Conservation (phyloP, 2,888 invertebrate genomes). For the Tinea semifulvella region DNA sequence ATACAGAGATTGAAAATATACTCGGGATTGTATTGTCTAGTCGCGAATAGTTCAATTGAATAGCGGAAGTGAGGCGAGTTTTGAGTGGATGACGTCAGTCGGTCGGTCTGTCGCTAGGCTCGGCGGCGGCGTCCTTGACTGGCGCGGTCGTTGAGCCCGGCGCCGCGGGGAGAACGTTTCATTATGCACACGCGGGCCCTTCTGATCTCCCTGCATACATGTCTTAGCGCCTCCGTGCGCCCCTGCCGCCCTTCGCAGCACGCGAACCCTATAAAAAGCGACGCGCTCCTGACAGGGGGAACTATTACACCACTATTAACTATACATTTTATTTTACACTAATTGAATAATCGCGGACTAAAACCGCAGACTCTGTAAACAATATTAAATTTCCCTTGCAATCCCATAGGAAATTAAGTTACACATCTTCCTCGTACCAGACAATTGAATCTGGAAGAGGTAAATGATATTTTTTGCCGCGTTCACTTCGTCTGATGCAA, state of each 20-base stretch:
- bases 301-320: neutral
- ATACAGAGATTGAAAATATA: too few species aligned
- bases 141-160: slow-evolving; percentile 16
- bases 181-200: slow-evolving; percentile 15
- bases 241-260: slow-evolving; percentile 8
- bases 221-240: slow-evolving; percentile 4
- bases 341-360: neutral
- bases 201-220: slow-evolving; percentile 12
- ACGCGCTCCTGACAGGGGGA: slow-evolving; percentile 1
- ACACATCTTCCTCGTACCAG: slow-evolving; percentile 35
- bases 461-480: slow-evolving; percentile 47
- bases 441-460: slow-evolving; percentile 44
- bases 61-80: slow-evolving; percentile 7
- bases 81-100: slow-evolving; percentile 6
- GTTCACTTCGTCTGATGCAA: slow-evolving; percentile 2
- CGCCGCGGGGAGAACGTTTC: slow-evolving; percentile 14
- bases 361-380: neutral
- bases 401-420: slow-evolving; percentile 43
- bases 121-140: slow-evolving; percentile 16
- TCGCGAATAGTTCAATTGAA: slow-evolving; percentile 1
- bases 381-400: slow-evolving; percentile 18
- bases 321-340: slow-evolving; percentile 3
- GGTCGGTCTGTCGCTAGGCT: slow-evolving; percentile 8
- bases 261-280: slow-evolving; percentile 6
- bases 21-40: too few species aligned